phyloP scores from a whole-genome alignment of 2,888 invertebrate genomes.

The Caenorhabditis sp. region DNA sequence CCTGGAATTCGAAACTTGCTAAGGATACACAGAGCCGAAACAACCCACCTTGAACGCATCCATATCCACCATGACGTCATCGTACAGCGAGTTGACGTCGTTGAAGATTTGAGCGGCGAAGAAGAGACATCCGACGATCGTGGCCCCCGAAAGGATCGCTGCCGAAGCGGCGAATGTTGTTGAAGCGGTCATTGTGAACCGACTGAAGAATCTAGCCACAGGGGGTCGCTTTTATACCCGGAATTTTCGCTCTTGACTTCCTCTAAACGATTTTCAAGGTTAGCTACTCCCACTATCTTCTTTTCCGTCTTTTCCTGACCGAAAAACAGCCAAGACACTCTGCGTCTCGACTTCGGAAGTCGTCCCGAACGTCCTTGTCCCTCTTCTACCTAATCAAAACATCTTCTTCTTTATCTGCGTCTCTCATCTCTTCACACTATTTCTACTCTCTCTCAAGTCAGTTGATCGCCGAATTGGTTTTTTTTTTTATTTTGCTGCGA shows the following conservation, averaged over 20 bases:
- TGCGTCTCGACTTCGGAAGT: slow-evolving; percentile 20
- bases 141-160: slow-evolving; percentile 53
- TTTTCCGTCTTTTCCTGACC: slow-evolving; percentile 24
- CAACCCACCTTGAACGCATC: slow-evolving; percentile 56
- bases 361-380: slow-evolving; percentile 50
- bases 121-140: slow-evolving; percentile 60
- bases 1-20: slow-evolving; percentile 29
- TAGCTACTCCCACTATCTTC: slow-evolving; percentile 14
- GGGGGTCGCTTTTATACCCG: slow-evolving; percentile 2
- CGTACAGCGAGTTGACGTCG: slow-evolving; percentile 66
- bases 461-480: slow-evolving; percentile 20
- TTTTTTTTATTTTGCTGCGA: not conserved
- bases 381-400: slow-evolving; percentile 33
- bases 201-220: slow-evolving; percentile 10
- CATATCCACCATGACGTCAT: slow-evolving; percentile 67
- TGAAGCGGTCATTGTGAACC: slow-evolving; percentile 59
- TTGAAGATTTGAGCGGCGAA: slow-evolving; percentile 64
- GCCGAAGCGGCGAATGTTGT: slow-evolving; percentile 53
- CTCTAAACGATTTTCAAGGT: slow-evolving; percentile 28
- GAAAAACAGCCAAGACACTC: slow-evolving; percentile 32
- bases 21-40: not conserved
- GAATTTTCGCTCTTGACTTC: not conserved
- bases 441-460: slow-evolving; percentile 7
- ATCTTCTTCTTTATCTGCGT: slow-evolving; percentile 43
- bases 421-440: not conserved